Evolutionary conservation across 2,888 invertebrate genomes (phyloP), one percentile per base, ranked within the genome.

Genomic region (Tryphoninae sp.): DNA sequence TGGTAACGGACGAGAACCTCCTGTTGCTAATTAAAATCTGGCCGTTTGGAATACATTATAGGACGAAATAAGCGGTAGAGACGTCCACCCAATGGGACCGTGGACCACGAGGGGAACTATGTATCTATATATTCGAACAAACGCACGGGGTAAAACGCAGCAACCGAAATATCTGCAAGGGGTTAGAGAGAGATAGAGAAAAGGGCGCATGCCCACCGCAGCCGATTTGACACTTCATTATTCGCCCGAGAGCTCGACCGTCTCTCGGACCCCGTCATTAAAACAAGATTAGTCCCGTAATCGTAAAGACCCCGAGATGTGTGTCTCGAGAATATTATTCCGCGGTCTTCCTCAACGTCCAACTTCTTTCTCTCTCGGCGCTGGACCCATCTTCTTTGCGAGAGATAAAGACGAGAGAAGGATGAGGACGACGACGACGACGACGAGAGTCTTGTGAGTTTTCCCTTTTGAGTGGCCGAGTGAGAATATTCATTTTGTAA

Each of bases 191-290:
- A 84, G 85, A 78, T 77, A 72, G 82, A 83, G 84, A 84, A 85
- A 85, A 83, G 79, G 84, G 81, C 87, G 84, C 87, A 89, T 90
- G 91, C 91, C 91, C 90, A 89, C 89, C 86, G 85, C 80, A 78
- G 81, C 77, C 91, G 90, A 91, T 91, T 92, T 91, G 91, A 92
- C 91, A 91, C 91, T 91, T 92, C 91, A 91, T 92, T 91, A 92
- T 91, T 89, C 89, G 89, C 87, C 77, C 86, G 81, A 87, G 77
- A 80, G 82, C 76, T 68, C 55, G 78, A 75, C 53, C 71, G 69
- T 76, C 59, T 76, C 67, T 75, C 78, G 79, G 87, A 91, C 89
- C 91, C 91, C 87, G 90, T 92, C 91, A 92, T 92, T 92, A 92
- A 92, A 92, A 91, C 87, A 85, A 91, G 90, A 91, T 92, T 91